A percentile compares a stretch with the other conserved stretches of the same genome.
phyloP scores from a whole-genome alignment of 1,140 invertebrate genomes.

The Hestina assimilis region DNA sequence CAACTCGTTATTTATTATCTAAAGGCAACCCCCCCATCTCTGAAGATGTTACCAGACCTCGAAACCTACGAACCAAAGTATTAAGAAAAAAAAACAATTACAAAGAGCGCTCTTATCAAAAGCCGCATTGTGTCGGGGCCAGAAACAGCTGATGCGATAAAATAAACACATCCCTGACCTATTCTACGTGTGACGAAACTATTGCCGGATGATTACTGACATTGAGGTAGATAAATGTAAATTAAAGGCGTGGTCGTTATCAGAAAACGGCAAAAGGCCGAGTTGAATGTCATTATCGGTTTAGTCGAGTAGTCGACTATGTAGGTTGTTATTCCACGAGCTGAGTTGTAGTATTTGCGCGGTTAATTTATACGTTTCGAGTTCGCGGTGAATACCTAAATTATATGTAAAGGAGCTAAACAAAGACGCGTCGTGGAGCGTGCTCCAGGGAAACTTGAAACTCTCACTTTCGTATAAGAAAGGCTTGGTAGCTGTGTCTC shows the following conservation, averaged over 20 bases:
- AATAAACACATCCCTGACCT: constrained; percentile 54
- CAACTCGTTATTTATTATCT: constrained; percentile 77
- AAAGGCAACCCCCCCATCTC: constrained; percentile 59
- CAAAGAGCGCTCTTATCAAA: constrained; percentile 28
- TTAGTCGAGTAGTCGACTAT: constrained; percentile 11
- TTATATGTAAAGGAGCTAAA: constrained; percentile 35
- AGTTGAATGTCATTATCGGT: constrained; percentile 32
- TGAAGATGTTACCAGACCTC: constrained; percentile 34
- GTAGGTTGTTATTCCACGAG: not conserved
- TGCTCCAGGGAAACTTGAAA: constrained; percentile 56
- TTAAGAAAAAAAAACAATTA: constrained; percentile 22
- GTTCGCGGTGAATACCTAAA: not conserved
- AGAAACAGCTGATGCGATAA: constrained; percentile 54
- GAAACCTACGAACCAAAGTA: constrained; percentile 12
- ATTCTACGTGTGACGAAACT: constrained; percentile 42
- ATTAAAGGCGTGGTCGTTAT: constrained; percentile 45
- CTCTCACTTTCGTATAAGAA: constrained; percentile 69
- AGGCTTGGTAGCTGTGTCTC: constrained; percentile 49
- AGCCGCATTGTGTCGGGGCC: constrained; percentile 9
- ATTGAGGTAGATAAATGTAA: constrained; percentile 45
- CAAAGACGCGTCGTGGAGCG: constrained; percentile 46
- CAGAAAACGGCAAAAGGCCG: constrained; percentile 35
- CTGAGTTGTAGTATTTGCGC: not conserved
- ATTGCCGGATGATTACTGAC: constrained; percentile 34
- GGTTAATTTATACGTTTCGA: not conserved